Evolutionary conservation across 2,113 vertebrate genomes (phyloP), one percentile per base, ranked within the genome.

Genomic region (Panthera leo): DNA sequence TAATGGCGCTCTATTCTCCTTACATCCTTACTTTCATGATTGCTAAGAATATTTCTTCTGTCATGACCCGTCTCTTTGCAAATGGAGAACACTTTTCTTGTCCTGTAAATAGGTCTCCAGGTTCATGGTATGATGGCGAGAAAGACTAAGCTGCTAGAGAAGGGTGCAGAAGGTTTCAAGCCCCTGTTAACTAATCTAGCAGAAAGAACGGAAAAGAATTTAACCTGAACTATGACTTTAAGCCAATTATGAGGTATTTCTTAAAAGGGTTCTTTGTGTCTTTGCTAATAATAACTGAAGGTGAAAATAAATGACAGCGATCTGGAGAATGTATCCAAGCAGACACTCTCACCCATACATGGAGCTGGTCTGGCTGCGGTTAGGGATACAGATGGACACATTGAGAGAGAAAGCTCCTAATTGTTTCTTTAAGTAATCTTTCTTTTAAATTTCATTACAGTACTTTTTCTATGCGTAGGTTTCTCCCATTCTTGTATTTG

Each of bases 191-290:
- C 8, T 71, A 55, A 79, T 76, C 70, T 19, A 85, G 73, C 85
- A 71, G 85, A 86, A 86, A 86, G 96, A 90, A 53, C 31, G 88
- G 34, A 65, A 80, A 84, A 92, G 70, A 84, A 93, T 84, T 65
- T 95, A 96, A 94, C 25, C 45, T 27, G 55, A 82, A 63, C 65
- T 42, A 36, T 36, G 42, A 85, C 84, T 95, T 94, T 71, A 68
- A 94, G 79, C 45, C 86, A 96, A 61, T 92, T 93, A 90, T 18
- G 79, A 93, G 79, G 19, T 84, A 70, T 82, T 95, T 78, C 92
- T 89, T 92, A 84, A 63, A 91, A 85, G n/a, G 75, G 27, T 65
- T 80, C 70, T 87, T 94, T 89, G 36, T 97, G 87, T 92, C 65
- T 89, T 71, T 87, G 89, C 76, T 97, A 51, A 85, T 82, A 55